Conservation (phyloP, 1,140 invertebrate genomes). For the Metaphire vulgaris region DNA sequence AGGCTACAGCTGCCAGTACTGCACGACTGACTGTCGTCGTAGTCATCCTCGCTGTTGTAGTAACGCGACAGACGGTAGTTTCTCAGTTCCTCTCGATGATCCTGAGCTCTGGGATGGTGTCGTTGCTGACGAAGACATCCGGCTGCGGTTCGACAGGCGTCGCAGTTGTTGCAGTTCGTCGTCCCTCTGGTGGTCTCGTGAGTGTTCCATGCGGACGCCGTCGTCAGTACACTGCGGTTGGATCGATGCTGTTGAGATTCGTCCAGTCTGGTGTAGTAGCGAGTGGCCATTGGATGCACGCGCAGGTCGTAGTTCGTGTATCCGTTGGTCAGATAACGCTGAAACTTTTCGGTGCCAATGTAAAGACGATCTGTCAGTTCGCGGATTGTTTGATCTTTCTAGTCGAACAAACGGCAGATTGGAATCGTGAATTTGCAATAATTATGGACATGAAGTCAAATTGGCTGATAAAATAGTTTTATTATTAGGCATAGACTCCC, state of each 20-base stretch:
- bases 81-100: neutral
- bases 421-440: neutral
- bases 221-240: neutral
- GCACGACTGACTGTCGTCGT: slow-evolving; percentile 1
- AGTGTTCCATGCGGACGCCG: neutral
- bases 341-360: slow-evolving; percentile 29
- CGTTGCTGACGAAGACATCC: neutral
- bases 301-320: neutral
- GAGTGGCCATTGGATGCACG: no score
- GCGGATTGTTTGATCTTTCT: slow-evolving; percentile 30
- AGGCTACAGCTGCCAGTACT: neutral
- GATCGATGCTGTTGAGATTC: no score
- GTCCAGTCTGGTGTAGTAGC: no score
- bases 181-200: neutral
- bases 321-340: slow-evolving; percentile 17
- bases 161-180: no score
- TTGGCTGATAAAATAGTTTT: no score
- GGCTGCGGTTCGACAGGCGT: neutral
- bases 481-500: no score
- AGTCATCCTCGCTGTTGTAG: neutral
- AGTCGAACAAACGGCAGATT: slow-evolving; percentile 3
- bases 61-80: neutral
- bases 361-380: slow-evolving; percentile 29
- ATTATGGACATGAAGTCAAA: neutral
- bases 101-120: neutral